phyloP scores from a whole-genome alignment of 2,797 vertebrate genomes.

The Poecilia wingei region DNA sequence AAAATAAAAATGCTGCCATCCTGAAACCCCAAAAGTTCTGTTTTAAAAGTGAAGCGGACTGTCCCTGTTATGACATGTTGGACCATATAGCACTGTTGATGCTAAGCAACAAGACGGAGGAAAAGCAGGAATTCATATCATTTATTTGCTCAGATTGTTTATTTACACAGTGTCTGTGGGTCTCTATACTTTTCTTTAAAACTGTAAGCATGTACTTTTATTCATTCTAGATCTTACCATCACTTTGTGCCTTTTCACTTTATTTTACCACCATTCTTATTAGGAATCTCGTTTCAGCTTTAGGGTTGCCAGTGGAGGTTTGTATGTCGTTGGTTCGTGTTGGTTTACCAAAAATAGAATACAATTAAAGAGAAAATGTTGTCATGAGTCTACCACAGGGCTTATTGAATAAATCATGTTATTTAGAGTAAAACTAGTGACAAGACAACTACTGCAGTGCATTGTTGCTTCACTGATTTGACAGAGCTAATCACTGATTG shows the following conservation, averaged over 20 bases:
- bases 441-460: neutral
- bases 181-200: neutral
- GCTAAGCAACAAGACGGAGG: neutral
- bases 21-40: neutral
- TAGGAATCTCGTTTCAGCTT: too few relatives aligned
- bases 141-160: neutral
- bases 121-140: neutral
- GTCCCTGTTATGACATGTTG: neutral
- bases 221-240: too few relatives aligned
- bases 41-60: neutral
- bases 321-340: neutral
- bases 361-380: constrained; percentile 5
- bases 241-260: too few relatives aligned
- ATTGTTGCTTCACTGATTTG: neutral
- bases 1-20: neutral
- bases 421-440: neutral
- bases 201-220: too few relatives aligned
- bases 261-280: too few relatives aligned
- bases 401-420: constrained; percentile 1
- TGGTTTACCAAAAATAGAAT: constrained; percentile 13
- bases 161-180: neutral
- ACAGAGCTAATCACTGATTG: neutral
- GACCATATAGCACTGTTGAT: neutral
- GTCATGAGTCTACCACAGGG: constrained; percentile 9
- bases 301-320: neutral